Evolutionary conservation across 2,113 vertebrate genomes (phyloP).

Genomic region (Sminthopsis crassicaudata): DNA sequence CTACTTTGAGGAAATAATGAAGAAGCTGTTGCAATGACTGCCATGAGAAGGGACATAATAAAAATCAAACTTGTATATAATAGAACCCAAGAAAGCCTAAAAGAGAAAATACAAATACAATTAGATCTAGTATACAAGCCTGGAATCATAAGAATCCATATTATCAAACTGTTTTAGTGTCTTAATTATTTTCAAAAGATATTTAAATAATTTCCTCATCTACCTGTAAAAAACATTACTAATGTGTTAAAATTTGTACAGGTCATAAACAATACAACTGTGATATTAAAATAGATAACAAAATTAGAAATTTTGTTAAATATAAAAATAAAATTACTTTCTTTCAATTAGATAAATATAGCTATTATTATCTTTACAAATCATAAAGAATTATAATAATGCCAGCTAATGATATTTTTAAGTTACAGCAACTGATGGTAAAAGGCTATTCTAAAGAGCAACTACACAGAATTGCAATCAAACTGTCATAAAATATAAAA

Average conservation of each 20-base stretch:
- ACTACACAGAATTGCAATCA: not conserved
- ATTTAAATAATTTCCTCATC: not conserved
- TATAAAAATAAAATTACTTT: slow-evolving; percentile 25
- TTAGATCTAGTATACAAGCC: not conserved
- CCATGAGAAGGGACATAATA: slow-evolving; percentile 95
- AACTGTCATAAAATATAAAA: slow-evolving; percentile 49
- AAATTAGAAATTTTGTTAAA: slow-evolving; percentile 18
- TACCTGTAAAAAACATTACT: not conserved
- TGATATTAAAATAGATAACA: no score
- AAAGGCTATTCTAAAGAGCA: slow-evolving; percentile 38
- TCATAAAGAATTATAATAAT: not conserved
- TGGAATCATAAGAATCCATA: slow-evolving; percentile 12
- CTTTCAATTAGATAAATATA: slow-evolving; percentile 16
- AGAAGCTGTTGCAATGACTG: slow-evolving; percentile 93
- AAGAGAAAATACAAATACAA: slow-evolving; percentile 8
- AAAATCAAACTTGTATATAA: slow-evolving; percentile 94
- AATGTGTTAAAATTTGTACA: slow-evolving; percentile 18
- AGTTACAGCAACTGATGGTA: slow-evolving; percentile 35
- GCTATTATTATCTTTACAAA: not conserved
- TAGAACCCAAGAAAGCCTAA: slow-evolving; percentile 97
- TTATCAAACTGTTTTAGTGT: not conserved
- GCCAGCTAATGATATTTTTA: not conserved
- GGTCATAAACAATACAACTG: not conserved
- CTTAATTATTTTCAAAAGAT: slow-evolving; percentile 31
- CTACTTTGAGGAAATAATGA: slow-evolving; percentile 95